Base-by-base conservation (phyloP, 2,888 invertebrate species). In the Nycteola revayana region DNA sequence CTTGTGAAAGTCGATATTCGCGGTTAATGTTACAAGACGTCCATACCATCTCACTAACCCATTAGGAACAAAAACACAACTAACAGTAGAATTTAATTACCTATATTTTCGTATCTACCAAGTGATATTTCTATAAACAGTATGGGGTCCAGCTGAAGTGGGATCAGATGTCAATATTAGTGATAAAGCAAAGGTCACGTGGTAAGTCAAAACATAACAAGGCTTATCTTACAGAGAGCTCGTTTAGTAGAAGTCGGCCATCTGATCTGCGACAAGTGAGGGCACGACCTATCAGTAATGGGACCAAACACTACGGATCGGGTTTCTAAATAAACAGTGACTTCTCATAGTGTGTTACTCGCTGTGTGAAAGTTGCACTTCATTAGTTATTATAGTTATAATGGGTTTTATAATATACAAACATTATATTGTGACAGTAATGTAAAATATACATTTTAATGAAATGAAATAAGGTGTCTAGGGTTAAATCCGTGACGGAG, bases 211-310 rank as follows among this genome's bases (percentile, higher is more conserved):
- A 80, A 79, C 71, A 76, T 48, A 53, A 58, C 50, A 61, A 58
- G 49, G 52, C 48, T 79, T 75, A 76, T 76, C 71, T 75, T 65
- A 63, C 61, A 60, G 42, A 42, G 57, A 52, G 60, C 54, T 55
- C 56, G 55, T 65, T 76, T 58, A 61, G 54, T 65, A 67, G 76
- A 79, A 79, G 53, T 67, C 67, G 72, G 78, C 57, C 75, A 82
- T 66, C 52, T 62, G 75, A 78, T 69, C 69, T 59, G 60, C 56
- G 58, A 55, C 52, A 32, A 49, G 53, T 35, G 49, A 49, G 56
- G 55, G 39, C 55, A 41, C 46, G 58, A 58, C 48, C 49, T 47
- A 42, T 31, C 42, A 59, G 62, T 52, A 50, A 63, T 57, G 43
- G 49, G 45, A 51, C 43, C 47, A 56, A 51, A 59, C 59, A 53